Evolutionary conservation across 2,888 invertebrate genomes (phyloP), one percentile per base, ranked within the genome.

Genomic region (Doris montereyensis): DNA sequence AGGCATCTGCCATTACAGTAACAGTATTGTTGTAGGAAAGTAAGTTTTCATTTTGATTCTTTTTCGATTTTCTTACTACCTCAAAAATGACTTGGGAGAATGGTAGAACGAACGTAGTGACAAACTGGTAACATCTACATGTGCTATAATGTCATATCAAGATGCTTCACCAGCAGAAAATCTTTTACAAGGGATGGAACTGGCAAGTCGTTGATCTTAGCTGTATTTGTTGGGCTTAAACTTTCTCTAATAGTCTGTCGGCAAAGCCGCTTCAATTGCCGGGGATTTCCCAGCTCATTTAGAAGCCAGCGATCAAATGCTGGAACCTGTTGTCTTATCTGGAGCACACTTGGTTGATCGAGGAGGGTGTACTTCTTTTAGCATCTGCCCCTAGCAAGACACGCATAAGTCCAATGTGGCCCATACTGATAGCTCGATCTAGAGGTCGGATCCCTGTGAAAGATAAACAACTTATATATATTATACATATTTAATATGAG

Each of bases 291-390:
- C 2, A 82, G 41, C 67, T 82, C 82, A 10, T 81, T n/a, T 2
- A 72, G 80, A 5, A 82, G 71, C 80, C 81, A 82, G 1, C n/a
- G 26, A 41, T 81, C 79, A 34, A 82, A 79, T 3, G 75, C 73
- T 5, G 80, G 80, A 34, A 82, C 2, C 21, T 28, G 57, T 5
- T 77, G 41, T 2, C 78, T 58, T 26, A 79, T 74, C 57, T 81
- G 78, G 2, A 77, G 10, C 26, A 82, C 65, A 1, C 79, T 35
- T 3, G 78, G 82, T 0, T 77, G 74, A 24, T 76, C 77, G 21
- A 81, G 32, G 32, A 82, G 77, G 41, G 68, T 60, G 21, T 60
- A 32, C 60, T 41, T 73, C 32, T 78, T 24, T 35, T 73, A 67
- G 78, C 80, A 10, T 82, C 82, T n/a, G 77, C 60, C 4, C 75